Percentiles rank a stretch among this genome's conserved stretches.
These are phyloP conservation scores for Centruroides sculpturatus DNA, from an alignment of 1,140 invertebrate species.

Conservation along the genomic window DNA sequence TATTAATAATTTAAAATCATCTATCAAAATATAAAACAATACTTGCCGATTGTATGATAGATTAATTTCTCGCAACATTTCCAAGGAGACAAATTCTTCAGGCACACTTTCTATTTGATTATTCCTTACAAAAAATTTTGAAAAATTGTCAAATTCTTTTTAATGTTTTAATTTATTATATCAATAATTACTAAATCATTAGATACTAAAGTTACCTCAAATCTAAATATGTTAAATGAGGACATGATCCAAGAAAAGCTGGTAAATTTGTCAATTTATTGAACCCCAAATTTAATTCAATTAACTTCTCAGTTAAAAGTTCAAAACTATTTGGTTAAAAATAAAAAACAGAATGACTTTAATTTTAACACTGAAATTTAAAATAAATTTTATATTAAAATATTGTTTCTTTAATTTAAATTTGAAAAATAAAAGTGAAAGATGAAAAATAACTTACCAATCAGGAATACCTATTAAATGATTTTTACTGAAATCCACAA, in stretches of 20 bases:
- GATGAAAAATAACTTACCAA: constrained; percentile 34
- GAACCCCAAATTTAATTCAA: constrained; percentile 49
- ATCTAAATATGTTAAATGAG: constrained; percentile 51
- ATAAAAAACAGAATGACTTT: background rate
- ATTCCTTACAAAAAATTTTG: constrained; percentile 36
- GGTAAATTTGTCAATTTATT: constrained; percentile 49
- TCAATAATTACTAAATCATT: too few relatives aligned
- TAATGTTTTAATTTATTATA: too few relatives aligned
- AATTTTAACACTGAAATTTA: too few relatives aligned
- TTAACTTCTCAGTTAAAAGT: constrained; percentile 36
- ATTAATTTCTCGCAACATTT: constrained; percentile 57
- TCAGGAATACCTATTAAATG: constrained; percentile 46
- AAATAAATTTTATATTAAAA: too few relatives aligned
- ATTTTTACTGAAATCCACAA: constrained; percentile 67
- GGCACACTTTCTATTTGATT: constrained; percentile 57
- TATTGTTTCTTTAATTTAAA: too few relatives aligned
- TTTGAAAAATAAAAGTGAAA: too few relatives aligned
- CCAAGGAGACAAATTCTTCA: constrained; percentile 41
- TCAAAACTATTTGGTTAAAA: constrained; percentile 24
- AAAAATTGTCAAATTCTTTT: background rate
- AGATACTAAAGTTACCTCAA: constrained; percentile 25
- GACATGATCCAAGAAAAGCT: constrained; percentile 45
- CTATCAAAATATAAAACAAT: background rate
- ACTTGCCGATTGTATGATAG: constrained; percentile 61
- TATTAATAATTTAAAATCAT: too few relatives aligned